These are phyloP conservation scores for Drosophila nigritarsus DNA, from an alignment of 2,888 invertebrate genomes.

Conservation along the genomic window DNA sequence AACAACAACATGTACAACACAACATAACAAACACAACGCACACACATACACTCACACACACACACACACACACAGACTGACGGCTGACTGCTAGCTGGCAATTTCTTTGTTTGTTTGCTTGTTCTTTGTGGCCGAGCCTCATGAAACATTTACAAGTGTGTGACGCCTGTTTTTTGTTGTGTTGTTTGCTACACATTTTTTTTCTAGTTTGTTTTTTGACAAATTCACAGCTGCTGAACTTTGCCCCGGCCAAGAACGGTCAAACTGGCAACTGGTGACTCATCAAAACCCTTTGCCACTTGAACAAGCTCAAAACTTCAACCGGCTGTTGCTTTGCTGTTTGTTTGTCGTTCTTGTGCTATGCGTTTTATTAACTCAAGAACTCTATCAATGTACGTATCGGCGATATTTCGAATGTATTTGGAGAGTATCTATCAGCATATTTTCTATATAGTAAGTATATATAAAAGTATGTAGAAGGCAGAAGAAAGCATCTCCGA, in stretches of 20 bases:
- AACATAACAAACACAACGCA: background rate
- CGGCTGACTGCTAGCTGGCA: slow-evolving; percentile 12
- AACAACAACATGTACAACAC: slow-evolving; percentile 22
- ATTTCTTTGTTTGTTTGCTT: slow-evolving; percentile 32
- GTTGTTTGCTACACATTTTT: background rate
- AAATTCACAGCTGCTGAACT: slow-evolving; percentile 56
- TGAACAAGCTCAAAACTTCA: slow-evolving; percentile 37
- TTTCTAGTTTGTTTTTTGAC: slow-evolving; percentile 8
- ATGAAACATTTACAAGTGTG: slow-evolving; percentile 72
- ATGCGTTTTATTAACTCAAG: slow-evolving; percentile 14
- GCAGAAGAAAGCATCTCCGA: background rate
- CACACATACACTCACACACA: slow-evolving; percentile 8
- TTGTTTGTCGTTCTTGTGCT: background rate
- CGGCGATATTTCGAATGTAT: background rate
- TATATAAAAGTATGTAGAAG: background rate
- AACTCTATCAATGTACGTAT: background rate
- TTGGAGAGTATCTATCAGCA: background rate
- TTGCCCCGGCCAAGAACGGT: slow-evolving; percentile 24
- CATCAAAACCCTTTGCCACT: slow-evolving; percentile 22
- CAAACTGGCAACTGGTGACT: slow-evolving; percentile 32
- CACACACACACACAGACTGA: slow-evolving; percentile 14
- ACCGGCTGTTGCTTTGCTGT: slow-evolving; percentile 7
- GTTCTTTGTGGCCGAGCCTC: slow-evolving; percentile 41
- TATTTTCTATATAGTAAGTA: background rate
- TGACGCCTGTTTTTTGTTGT: slow-evolving; percentile 21